Percentiles rank a stretch among this genome's conserved stretches.
Evolutionary conservation across 2,113 vertebrate genomes (phyloP).

Genomic region (Brienomyrus longianalis): DNA sequence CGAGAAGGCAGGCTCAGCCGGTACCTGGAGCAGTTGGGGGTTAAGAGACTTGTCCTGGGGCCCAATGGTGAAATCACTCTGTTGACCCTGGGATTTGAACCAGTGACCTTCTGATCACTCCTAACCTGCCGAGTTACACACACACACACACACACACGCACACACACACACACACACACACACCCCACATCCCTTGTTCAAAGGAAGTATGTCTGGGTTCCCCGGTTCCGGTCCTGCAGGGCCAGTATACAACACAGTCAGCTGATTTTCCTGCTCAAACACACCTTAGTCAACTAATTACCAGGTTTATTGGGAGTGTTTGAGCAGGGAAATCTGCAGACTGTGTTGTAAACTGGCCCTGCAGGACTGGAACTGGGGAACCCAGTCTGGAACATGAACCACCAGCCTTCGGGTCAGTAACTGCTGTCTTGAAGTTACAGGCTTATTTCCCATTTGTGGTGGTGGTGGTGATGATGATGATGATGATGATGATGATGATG

Average conservation of each 20-base stretch:
- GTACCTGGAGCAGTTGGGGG: background rate
- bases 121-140: background rate
- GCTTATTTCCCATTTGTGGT: background rate
- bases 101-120: background rate
- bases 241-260: background rate
- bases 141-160: too few relatives aligned
- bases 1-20: background rate
- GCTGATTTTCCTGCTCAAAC: background rate
- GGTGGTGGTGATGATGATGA: background rate
- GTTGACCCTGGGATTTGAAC: background rate
- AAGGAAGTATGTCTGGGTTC: background rate
- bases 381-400: background rate
- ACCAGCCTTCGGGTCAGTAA: background rate
- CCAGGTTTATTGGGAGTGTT: background rate
- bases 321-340: background rate
- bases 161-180: too few relatives aligned
- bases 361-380: background rate
- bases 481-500: background rate
- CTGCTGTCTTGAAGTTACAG: background rate
- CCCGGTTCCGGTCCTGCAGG: background rate
- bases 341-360: background rate
- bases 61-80: background rate
- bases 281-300: background rate
- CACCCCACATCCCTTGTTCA: background rate
- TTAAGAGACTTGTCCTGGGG: background rate